Conservation (phyloP, 2,113 vertebrate species). For the Nerophis ophidion region DNA sequence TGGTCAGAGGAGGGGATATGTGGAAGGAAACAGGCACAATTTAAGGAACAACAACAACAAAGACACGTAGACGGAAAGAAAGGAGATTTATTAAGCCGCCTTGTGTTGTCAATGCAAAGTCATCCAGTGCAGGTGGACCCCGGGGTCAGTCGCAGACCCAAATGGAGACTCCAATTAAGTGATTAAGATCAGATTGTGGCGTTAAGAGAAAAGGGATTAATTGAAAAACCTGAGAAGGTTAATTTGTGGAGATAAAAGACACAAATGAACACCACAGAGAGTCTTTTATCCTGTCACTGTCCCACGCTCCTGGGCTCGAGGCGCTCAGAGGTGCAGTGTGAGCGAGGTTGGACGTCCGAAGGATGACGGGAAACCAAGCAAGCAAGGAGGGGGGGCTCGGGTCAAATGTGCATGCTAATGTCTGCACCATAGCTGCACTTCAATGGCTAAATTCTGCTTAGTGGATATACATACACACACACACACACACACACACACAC, state of each 20-base stretch:
- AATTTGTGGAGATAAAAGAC: conserved; percentile 63
- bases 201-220: conserved; percentile 51
- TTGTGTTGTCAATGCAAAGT: conserved; percentile 32
- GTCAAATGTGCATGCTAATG: too few species aligned
- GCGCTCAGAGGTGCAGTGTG: too few species aligned
- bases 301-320: too few species aligned
- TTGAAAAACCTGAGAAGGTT: conserved; percentile 57
- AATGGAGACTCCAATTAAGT: conserved; percentile 73
- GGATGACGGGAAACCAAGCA: too few species aligned
- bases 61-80: conserved; percentile 44
- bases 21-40: conserved; percentile 46
- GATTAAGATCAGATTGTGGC: conserved; percentile 66
- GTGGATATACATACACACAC: too few species aligned
- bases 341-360: too few species aligned
- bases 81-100: conserved; percentile 14
- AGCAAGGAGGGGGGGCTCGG: too few species aligned
- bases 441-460: too few species aligned
- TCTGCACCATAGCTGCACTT: too few species aligned
- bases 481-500: too few species aligned
- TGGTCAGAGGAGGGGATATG: conserved; percentile 62
- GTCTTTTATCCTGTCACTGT: too few species aligned
- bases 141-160: conserved; percentile 54
- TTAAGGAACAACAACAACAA: conserved; percentile 18
- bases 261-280: too few species aligned
- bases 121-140: conserved; percentile 63